phyloP scores from a whole-genome alignment of 2,888 invertebrate species.

The Pollenia amentaria region DNA sequence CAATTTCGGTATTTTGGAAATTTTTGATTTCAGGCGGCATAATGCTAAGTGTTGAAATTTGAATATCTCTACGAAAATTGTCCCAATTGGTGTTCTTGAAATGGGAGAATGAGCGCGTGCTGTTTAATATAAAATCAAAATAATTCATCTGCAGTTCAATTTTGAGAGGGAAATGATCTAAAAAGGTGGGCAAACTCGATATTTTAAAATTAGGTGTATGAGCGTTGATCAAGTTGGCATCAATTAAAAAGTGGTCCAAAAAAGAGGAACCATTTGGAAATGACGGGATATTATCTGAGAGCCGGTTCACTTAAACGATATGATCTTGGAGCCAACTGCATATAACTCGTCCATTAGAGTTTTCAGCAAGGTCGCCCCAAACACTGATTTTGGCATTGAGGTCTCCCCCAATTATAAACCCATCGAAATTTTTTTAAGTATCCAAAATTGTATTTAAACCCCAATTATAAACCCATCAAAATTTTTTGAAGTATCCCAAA shows the following conservation, averaged over 20 bases:
- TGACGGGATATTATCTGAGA: too few species aligned
- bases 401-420: slow-evolving; percentile 1
- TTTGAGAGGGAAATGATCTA: too few species aligned
- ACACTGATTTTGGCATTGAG: too few species aligned
- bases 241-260: slow-evolving; percentile 37
- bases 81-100: slow-evolving; percentile 7
- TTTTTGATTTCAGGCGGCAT: slow-evolving; percentile 38
- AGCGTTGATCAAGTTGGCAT: not conserved
- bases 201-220: too few species aligned
- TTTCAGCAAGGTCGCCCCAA: too few species aligned
- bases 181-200: too few species aligned
- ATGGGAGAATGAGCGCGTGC: not conserved
- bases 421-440: not conserved
- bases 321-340: too few species aligned
- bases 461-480: slow-evolving; percentile 24
- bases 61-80: slow-evolving; percentile 5
- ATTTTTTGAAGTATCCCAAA: too few species aligned
- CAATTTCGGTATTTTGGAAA: slow-evolving; percentile 11
- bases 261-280: slow-evolving; percentile 1
- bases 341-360: too few species aligned
- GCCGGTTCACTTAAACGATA: too few species aligned
- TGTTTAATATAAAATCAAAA: not conserved
- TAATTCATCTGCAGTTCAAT: too few species aligned
- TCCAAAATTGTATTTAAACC: too few species aligned
- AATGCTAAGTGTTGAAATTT: not conserved